Percentiles rank a stretch among this genome's conserved stretches.
Conservation (phyloP, 2,797 vertebrate species). For the Mus caroli region DNA sequence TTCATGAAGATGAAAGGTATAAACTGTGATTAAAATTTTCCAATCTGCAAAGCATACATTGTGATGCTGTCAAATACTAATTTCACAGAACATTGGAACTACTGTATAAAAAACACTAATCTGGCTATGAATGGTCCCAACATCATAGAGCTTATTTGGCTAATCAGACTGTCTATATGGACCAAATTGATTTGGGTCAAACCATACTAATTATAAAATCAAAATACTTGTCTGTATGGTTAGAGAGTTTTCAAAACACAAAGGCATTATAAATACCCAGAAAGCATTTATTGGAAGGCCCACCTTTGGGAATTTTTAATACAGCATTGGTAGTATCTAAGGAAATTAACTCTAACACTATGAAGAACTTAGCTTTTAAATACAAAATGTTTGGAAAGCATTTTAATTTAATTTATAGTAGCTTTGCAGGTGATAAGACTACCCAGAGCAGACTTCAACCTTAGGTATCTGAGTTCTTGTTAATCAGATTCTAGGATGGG, state of each 20-base stretch:
- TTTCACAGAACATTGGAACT: conserved; percentile 39
- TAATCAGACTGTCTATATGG: background rate
- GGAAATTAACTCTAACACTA: background rate
- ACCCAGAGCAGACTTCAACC: background rate
- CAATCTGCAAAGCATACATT: background rate
- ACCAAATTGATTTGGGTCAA: background rate
- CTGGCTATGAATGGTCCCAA: background rate
- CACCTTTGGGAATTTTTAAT: conserved; percentile 28
- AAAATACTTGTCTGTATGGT: background rate
- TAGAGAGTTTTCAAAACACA: conserved; percentile 45
- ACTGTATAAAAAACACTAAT: background rate
- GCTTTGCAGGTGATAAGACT: background rate
- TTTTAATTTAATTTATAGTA: background rate
- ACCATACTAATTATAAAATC: background rate
- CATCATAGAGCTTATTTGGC: background rate
- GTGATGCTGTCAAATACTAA: background rate
- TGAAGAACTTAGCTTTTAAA: background rate
- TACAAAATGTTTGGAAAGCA: background rate
- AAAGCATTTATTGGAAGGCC: conserved; percentile 23
- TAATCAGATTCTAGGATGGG: conserved; percentile 31
- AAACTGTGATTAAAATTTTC: background rate
- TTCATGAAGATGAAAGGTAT: background rate
- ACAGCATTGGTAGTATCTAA: background rate
- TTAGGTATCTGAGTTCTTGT: background rate
- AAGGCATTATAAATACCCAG: conserved; percentile 39